phyloP scores from a whole-genome alignment of 1,140 invertebrate species.

The Brachionus rotundiformis region DNA sequence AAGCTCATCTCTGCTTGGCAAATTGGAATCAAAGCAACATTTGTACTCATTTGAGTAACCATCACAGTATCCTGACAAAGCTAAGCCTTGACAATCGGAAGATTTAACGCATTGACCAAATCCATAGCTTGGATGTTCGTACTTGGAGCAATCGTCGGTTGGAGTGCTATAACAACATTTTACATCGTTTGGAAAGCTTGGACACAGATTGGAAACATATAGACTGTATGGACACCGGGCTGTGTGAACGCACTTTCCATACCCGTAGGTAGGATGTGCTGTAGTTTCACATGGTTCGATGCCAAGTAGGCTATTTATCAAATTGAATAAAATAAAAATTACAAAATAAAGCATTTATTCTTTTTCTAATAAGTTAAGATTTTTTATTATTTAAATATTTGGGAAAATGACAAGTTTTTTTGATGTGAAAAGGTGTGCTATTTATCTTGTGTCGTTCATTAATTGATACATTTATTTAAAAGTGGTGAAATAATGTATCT shows the following conservation, averaged over 20 bases:
- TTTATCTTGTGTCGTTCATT: no score
- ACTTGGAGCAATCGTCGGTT: not conserved
- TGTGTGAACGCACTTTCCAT: constrained; percentile 32
- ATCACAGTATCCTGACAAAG: constrained; percentile 47
- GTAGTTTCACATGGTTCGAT: constrained; percentile 23
- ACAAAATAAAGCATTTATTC: not conserved
- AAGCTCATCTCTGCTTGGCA: not conserved
- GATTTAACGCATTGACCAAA: constrained; percentile 37
- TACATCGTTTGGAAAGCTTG: not conserved
- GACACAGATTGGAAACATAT: constrained; percentile 38
- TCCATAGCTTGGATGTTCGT: constrained; percentile 38
- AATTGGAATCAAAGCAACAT: constrained; percentile 31
- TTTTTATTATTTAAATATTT: constrained; percentile 2
- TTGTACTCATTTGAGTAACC: constrained; percentile 18
- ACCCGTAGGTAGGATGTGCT: constrained; percentile 21
- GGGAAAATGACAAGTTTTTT: not conserved
- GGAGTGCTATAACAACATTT: constrained; percentile 50
- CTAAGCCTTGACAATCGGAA: not conserved
- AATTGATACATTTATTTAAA: no score
- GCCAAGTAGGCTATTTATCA: not conserved
- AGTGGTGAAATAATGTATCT: no score
- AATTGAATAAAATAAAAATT: not conserved
- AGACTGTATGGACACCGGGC: constrained; percentile 2
- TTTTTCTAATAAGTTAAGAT: not conserved
- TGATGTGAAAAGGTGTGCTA: not conserved